Base-by-base conservation (phyloP, 2,797 vertebrate genomes). In the Sus cebifrons region DNA sequence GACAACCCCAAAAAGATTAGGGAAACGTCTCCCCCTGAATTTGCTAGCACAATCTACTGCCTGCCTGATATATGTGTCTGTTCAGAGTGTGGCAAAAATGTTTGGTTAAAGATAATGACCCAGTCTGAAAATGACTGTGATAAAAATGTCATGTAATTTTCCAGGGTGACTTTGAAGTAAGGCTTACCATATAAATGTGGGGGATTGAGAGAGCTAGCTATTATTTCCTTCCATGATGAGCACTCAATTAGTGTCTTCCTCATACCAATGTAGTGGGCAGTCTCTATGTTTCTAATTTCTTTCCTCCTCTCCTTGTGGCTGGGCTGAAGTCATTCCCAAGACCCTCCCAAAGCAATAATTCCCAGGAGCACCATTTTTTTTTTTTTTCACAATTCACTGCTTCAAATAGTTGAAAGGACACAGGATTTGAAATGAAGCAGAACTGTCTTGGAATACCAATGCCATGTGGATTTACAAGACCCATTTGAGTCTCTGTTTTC, bases 31-130 rank as follows among this genome's bases (percentile, higher is more conserved):
- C 93, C 78, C 71, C 74, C 62, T 94, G 89, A 97, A 96, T 98
- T 98, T 97, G 81, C 95, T 93, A 87, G 96, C 82, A 52, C 90
- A 96, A 18, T 95, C 91, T 95, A 83, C 91, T 89, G 92, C 74
- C 95, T 86, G 95, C 65, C 82, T 98, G 96, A 98, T 97, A 95
- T 93, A 92, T 95, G 49, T 95, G 95, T 97, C 96, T 97, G 74
- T 93, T 97, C 94, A 96, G 96, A 97, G 92, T 44, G 88, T 95
- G 96, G 87, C 86, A 67, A 88, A 97, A 97, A 97, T 96, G 96
- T 98, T 98, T 98, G 96, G 96, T 95, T 97, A 97, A 97, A 98
- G 97, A 97, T 98, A 98, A 98, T 98, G 96, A 97, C 95, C 92
- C 78, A 85, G 92, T 64, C 85, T 96, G 96, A 97, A 97, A 98